phyloP scores from a whole-genome alignment of 2,113 vertebrate genomes.

The Eurystomus gularis region DNA sequence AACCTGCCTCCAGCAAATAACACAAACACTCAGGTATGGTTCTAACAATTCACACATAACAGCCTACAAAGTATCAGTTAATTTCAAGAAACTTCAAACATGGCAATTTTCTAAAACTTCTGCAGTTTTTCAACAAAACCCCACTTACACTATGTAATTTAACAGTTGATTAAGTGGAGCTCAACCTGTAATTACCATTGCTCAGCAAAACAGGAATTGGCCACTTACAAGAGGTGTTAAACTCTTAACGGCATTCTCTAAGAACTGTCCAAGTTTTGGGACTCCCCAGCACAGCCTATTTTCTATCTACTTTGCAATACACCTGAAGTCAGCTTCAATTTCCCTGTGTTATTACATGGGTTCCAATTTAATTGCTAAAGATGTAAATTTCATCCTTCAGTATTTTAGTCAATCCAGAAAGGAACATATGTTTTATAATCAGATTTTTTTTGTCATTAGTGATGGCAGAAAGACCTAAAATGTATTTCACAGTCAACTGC shows the following conservation, averaged over 20 bases:
- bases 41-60: background rate
- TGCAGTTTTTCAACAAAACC: background rate
- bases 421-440: background rate
- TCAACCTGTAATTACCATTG: background rate
- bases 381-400: background rate
- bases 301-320: background rate
- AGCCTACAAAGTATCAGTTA: background rate
- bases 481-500: background rate
- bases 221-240: background rate
- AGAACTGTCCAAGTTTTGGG: background rate
- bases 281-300: background rate
- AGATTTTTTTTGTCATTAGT: background rate
- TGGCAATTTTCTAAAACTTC: background rate
- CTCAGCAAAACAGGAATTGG: background rate
- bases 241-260: background rate
- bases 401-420: background rate
- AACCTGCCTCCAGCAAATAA: background rate
- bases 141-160: background rate
- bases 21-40: background rate
- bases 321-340: background rate
- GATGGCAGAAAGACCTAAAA: background rate
- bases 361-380: background rate
- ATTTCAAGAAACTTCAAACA: background rate
- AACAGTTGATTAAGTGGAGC: background rate
- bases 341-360: background rate